A percentile compares a stretch with the other conserved stretches of the same genome.
These are phyloP conservation scores for Cryptoblepharus egeriae DNA, from an alignment of 2,797 vertebrate genomes.

Conservation along the genomic window DNA sequence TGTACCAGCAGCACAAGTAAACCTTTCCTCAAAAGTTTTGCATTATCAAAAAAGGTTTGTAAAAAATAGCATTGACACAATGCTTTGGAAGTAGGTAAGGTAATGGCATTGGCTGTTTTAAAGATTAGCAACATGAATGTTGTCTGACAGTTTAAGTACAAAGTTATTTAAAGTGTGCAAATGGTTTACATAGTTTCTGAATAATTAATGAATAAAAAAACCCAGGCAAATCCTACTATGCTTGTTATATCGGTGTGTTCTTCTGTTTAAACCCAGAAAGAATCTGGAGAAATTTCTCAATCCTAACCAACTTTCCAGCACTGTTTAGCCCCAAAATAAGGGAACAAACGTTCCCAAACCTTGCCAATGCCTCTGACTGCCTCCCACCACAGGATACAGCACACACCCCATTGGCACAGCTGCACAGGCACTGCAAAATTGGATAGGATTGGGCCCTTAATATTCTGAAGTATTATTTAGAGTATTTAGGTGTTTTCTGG, in stretches of 20 bases:
- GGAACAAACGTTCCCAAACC: too few species aligned
- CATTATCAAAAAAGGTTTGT: not conserved
- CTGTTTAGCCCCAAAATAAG: too few species aligned
- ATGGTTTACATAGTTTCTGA: not conserved
- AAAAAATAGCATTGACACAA: not conserved
- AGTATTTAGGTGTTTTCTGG: not conserved
- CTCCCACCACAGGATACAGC: too few species aligned
- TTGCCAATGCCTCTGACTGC: too few species aligned
- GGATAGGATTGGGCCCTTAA: too few species aligned
- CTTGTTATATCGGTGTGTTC: not conserved
- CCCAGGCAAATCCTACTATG: not conserved
- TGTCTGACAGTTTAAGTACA: not conserved
- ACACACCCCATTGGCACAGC: too few species aligned
- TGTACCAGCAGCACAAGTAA: not conserved
- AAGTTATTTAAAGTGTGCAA: not conserved
- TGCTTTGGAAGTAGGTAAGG: not conserved
- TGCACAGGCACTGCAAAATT: too few species aligned
- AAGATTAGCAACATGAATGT: not conserved
- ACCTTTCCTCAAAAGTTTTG: constrained; percentile 2
- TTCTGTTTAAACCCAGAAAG: not conserved
- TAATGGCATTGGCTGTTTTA: not conserved
- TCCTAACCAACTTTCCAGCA: not conserved
- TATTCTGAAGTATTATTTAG: too few species aligned
- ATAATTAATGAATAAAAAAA: not conserved
- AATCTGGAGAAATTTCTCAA: not conserved